A percentile compares a stretch with the other conserved stretches of the same genome.
These are phyloP conservation scores for Notodonta dromedarius DNA, from an alignment of 2,888 invertebrate genomes.

Conservation along the genomic window DNA sequence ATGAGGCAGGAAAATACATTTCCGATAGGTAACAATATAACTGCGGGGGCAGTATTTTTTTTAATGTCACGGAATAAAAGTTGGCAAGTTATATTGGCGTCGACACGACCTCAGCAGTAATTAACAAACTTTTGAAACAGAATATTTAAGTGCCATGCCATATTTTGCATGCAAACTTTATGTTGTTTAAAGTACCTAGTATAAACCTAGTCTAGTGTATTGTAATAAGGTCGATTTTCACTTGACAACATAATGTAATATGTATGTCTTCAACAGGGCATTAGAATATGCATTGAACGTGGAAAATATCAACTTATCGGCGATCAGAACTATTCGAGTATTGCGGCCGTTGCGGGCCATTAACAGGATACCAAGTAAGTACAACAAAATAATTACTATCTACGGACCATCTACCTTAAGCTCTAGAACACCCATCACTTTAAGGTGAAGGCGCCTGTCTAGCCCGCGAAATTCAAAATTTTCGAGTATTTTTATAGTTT, in stretches of 20 bases:
- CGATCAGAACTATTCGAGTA: slow-evolving; percentile 98
- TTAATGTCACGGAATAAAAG: neutral
- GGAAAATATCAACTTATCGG: slow-evolving; percentile 98
- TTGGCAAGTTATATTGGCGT: neutral
- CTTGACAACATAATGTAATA: neutral
- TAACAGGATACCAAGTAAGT: slow-evolving; percentile 99
- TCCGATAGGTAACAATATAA: neutral
- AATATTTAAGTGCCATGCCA: neutral
- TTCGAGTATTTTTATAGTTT: no score
- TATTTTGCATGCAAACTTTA: neutral
- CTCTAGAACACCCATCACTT: no score
- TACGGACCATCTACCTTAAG: neutral
- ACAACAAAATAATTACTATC: neutral
- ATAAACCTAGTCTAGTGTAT: neutral
- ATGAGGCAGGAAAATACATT: neutral
- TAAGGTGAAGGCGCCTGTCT: no score
- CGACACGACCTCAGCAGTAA: neutral
- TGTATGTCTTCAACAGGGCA: slow-evolving; percentile 80
- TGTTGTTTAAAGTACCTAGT: neutral
- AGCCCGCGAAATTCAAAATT: no score
- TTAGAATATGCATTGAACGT: slow-evolving; percentile 96
- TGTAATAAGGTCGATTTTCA: neutral
- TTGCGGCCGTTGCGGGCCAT: slow-evolving; percentile 98
- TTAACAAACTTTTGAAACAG: slow-evolving; percentile 4
- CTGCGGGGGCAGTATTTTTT: neutral